Percentiles rank a stretch among this genome's conserved stretches.
Evolutionary conservation across 2,113 vertebrate genomes (phyloP).

Genomic region (Turnix velox): DNA sequence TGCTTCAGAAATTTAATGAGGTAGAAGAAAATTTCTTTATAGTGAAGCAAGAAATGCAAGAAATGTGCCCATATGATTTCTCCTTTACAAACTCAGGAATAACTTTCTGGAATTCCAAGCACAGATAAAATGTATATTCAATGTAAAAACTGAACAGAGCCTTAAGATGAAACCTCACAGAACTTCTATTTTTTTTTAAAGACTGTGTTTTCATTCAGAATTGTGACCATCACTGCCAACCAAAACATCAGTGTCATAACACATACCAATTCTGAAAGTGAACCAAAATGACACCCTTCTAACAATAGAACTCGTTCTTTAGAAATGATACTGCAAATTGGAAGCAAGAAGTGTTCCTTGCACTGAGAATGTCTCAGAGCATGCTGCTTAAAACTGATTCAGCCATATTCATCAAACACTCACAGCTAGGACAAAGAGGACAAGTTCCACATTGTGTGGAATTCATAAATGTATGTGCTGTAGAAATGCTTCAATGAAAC

Average conservation of each 20-base stretch:
- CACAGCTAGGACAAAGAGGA: not conserved
- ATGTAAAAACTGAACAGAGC: not conserved
- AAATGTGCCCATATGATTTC: not conserved
- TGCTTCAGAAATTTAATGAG: not conserved
- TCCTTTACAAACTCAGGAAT: not conserved
- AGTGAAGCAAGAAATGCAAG: not conserved
- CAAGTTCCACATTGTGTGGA: not conserved
- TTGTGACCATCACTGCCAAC: not conserved
- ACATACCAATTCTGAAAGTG: not conserved
- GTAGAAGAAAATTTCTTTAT: not conserved
- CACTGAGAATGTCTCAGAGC: not conserved
- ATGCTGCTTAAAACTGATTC: not conserved
- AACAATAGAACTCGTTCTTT: not conserved
- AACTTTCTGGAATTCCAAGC: not conserved
- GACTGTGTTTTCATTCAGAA: not conserved
- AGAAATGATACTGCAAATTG: not conserved
- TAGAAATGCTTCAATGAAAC: not conserved
- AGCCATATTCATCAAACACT: not conserved
- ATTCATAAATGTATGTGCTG: not conserved
- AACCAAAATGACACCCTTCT: not conserved
- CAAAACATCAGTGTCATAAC: not conserved
- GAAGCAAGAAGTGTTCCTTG: not conserved
- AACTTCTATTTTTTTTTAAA: not conserved
- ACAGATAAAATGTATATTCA: not conserved
- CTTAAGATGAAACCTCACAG: not conserved